Base-by-base conservation (phyloP, 2,113 vertebrate genomes). In the Benitochromis conjunctus region DNA sequence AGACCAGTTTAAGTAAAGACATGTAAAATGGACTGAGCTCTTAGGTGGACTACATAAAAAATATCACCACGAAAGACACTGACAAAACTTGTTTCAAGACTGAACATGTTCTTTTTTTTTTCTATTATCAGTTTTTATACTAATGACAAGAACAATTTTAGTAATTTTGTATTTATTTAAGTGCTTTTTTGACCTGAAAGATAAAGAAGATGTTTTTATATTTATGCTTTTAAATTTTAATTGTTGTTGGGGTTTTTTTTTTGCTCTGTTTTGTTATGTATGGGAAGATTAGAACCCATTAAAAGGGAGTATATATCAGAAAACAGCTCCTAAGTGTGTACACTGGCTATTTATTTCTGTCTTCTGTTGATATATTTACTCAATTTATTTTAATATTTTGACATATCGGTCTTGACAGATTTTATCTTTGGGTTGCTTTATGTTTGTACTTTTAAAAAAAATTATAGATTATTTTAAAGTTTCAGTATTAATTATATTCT, bases 1-100 rank as follows among this genome's bases (percentile, higher is more conserved):
- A 1, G 98, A 99, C 86, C 97, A 97, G 71, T 99, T 99, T 95
- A 99, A 99, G 95, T 99, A 83, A 94, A 95, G 88, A 89, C 90
- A 86, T 90, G 21, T 36, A 56, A 84, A 89, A 89, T 36, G 79
- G 85, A 85, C 51, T 18, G 24, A 80, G 88, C 83, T 60, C 24
- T 83, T 38, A 18, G 46, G 21, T 13, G 11, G 19, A 48, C 24
- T 9, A 62, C 54, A 58, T 38, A 84, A 6, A 82, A 62, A 53
- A 41, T 36, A 86, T 5, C 71, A 81, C 8, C 11, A 21, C 41
- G 18, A 76, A 85, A 85, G 77, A 87, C 24, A 60, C 80, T 55
- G 51, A 82, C 36, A 82, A 92, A 66, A 82, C 53, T 69, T 88
- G 34, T 90, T 78, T 82, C 81, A 89, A 88, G 88, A 92, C 81